Evolutionary conservation across 2,888 invertebrate species (phyloP).

Genomic region (Lymantria dispar): DNA sequence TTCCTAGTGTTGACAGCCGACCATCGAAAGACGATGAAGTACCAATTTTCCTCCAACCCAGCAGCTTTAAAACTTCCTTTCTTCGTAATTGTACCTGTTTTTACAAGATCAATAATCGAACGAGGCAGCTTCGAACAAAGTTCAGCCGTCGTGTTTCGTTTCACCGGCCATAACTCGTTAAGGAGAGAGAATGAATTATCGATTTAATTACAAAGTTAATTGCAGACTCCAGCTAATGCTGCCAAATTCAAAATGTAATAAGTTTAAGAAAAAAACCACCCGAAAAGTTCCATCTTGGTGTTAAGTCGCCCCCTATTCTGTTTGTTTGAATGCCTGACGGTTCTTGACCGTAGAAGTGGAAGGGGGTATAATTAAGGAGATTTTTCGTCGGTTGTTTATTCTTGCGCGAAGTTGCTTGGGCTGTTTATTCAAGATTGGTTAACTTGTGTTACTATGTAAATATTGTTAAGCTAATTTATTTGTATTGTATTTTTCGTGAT

Average conservation of each 20-base stretch:
- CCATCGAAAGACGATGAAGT: background rate
- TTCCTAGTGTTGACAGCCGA: background rate
- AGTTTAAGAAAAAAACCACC: slow-evolving; percentile 29
- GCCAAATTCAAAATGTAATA: slow-evolving; percentile 36
- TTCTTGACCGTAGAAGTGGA: slow-evolving; percentile 11
- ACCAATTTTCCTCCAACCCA: background rate
- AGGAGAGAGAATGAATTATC: slow-evolving; percentile 27
- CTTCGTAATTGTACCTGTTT: slow-evolving; percentile 1
- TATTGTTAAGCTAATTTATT: slow-evolving; percentile 18
- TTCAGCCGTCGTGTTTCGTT: slow-evolving; percentile 6
- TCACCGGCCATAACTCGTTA: slow-evolving; percentile 17
- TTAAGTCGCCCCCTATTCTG: slow-evolving; percentile 25
- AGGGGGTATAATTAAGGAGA: slow-evolving; percentile 32
- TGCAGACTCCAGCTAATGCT: slow-evolving; percentile 26
- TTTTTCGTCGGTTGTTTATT: slow-evolving; percentile 28
- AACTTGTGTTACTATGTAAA: slow-evolving; percentile 20
- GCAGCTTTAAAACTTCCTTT: slow-evolving; percentile 1
- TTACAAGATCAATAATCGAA: slow-evolving; percentile 9
- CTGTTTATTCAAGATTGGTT: slow-evolving; percentile 28
- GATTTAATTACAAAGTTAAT: slow-evolving; percentile 36
- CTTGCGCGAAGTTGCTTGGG: slow-evolving; percentile 13
- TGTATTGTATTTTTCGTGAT: background rate
- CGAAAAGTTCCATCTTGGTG: slow-evolving; percentile 25
- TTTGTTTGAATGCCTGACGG: slow-evolving; percentile 31
- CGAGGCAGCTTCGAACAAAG: slow-evolving; percentile 5